Evolutionary conservation across 2,113 vertebrate species (phyloP).

Genomic region (Caretta caretta): DNA sequence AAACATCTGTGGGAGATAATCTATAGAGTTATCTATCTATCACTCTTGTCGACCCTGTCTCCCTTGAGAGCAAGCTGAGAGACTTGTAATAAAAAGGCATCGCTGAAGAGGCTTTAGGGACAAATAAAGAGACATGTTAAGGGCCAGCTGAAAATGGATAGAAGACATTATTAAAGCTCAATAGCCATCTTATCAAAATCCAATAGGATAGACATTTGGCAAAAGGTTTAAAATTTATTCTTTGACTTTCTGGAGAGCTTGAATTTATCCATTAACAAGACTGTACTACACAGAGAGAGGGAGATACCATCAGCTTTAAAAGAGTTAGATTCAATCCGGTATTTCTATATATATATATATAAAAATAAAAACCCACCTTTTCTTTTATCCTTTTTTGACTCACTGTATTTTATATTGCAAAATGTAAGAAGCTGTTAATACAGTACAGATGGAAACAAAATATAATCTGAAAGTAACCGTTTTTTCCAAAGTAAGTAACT

Average conservation of each 20-base stretch:
- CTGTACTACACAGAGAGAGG: conserved; percentile 73
- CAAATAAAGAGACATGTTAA: conserved; percentile 87
- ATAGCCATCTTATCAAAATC: conserved; percentile 92
- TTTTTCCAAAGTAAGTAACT: not conserved
- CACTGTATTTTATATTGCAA: not conserved
- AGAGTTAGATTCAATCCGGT: conserved; percentile 75
- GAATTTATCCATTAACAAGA: conserved; percentile 84
- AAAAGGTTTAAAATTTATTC: conserved; percentile 85
- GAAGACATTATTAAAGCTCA: conserved; percentile 89
- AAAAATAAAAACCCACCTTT: conserved; percentile 24
- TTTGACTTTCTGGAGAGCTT: conserved; percentile 81
- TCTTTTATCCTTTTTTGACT: conserved; percentile 10
- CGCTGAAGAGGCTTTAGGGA: conserved; percentile 88
- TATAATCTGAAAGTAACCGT: not conserved
- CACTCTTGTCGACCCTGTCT: conserved; percentile 81
- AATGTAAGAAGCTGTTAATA: conserved; percentile 11
- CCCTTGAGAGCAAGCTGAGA: conserved; percentile 83
- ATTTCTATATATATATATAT: conserved; percentile 29
- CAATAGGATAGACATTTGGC: conserved; percentile 86
- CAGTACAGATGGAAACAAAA: not conserved
- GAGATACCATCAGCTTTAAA: conserved; percentile 81
- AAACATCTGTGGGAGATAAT: conserved; percentile 90
- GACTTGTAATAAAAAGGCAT: conserved; percentile 87
- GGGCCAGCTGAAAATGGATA: conserved; percentile 84
- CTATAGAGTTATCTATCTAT: conserved; percentile 88